Conservation (phyloP, 2,797 vertebrate genomes). For the Antennarius maculatus region DNA sequence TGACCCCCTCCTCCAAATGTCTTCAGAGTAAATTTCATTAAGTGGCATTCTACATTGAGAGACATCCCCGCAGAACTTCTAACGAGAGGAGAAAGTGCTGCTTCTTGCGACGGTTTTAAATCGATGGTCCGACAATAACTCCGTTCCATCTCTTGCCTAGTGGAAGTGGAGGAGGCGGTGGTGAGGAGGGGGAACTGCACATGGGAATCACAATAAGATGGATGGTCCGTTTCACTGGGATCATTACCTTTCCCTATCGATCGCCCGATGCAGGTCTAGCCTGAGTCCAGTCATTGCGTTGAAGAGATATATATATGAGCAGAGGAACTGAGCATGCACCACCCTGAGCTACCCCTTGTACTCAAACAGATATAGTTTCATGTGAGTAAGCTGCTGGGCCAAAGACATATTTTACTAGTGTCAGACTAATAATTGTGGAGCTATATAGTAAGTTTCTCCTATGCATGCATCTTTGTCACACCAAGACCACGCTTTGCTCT, state of each 20-base stretch:
- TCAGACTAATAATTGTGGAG: not conserved
- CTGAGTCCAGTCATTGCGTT: slow-evolving; percentile 49
- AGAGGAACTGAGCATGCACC: slow-evolving; percentile 40
- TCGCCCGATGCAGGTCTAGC: slow-evolving; percentile 53
- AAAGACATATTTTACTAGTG: not conserved
- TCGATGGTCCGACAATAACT: slow-evolving; percentile 66
- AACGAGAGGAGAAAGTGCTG: slow-evolving; percentile 28
- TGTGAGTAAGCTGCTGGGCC: slow-evolving; percentile 2
- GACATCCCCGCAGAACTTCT: slow-evolving; percentile 22
- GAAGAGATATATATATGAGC: slow-evolving; percentile 26
- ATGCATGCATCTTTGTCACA: not conserved
- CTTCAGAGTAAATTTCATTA: not conserved
- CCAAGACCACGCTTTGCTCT: not conserved
- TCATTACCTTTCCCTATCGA: slow-evolving; percentile 75
- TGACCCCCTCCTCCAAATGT: too few relatives aligned
- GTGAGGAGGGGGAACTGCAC: slow-evolving; percentile 17
- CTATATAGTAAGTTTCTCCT: not conserved
- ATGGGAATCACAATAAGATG: slow-evolving; percentile 66
- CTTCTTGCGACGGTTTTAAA: slow-evolving; percentile 49
- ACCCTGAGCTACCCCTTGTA: slow-evolving; percentile 13
- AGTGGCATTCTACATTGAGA: slow-evolving; percentile 36
- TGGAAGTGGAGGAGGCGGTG: not conserved
- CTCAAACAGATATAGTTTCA: slow-evolving; percentile 26
- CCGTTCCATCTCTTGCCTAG: slow-evolving; percentile 54
- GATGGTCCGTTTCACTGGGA: slow-evolving; percentile 69